Percentiles rank a stretch among this genome's conserved stretches.
These are phyloP conservation scores for Chrysaora quinquecirrha DNA, from an alignment of 30 jellyfish, hydroid and myxozoan genomes.

Conservation along the genomic window DNA sequence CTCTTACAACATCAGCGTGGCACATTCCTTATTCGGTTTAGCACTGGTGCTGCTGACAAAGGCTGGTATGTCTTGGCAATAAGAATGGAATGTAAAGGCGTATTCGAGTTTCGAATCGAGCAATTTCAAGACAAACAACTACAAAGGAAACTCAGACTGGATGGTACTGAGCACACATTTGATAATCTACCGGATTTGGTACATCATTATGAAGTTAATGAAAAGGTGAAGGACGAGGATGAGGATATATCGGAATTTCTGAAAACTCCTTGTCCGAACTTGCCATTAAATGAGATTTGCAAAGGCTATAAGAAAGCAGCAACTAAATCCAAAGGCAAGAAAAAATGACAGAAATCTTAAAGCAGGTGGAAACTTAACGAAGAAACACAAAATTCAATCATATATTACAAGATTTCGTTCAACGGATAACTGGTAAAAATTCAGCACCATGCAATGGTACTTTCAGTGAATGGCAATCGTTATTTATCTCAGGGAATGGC, in stretches of 20 bases:
- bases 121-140: conserved; percentile 12
- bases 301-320: conserved; percentile 33
- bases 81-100: conserved; percentile 20
- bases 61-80: conserved; percentile 59
- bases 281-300: conserved; percentile 55
- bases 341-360: not conserved
- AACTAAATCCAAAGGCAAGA: conserved; percentile 12
- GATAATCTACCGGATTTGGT: conserved; percentile 26
- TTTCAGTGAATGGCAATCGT: too few relatives aligned
- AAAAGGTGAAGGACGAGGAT: conserved; percentile 11
- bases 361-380: not conserved
- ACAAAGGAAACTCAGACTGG: not conserved
- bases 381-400: not conserved
- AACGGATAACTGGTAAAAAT: too few relatives aligned
- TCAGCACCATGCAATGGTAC: too few relatives aligned
- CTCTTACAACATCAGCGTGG: conserved; percentile 15
- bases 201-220: conserved; percentile 9
- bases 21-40: conserved; percentile 46
- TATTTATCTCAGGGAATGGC: too few relatives aligned
- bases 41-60: conserved; percentile 32
- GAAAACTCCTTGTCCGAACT: conserved; percentile 31
- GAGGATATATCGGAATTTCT: conserved; percentile 16
- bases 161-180: conserved; percentile 4
- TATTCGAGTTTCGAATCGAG: conserved; percentile 41
- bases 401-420: too few relatives aligned